phyloP scores from a whole-genome alignment of 2,888 invertebrate species.

The Tenthredo distinguenda region DNA sequence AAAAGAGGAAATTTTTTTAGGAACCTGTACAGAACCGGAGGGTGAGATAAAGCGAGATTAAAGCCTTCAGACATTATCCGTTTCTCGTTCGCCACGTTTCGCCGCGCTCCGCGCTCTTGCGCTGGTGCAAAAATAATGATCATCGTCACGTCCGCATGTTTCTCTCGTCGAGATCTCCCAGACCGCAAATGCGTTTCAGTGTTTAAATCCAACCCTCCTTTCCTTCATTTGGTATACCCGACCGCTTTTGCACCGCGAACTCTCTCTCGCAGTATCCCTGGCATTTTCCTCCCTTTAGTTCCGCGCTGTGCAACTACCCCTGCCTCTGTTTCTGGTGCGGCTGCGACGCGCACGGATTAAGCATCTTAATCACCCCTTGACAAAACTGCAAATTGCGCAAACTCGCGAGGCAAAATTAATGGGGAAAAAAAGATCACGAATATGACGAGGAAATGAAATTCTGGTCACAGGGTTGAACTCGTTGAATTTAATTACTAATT shows the following conservation, averaged over 20 bases:
- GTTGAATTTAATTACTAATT: background rate
- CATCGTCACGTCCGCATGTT: conserved; percentile 7
- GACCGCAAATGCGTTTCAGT: conserved; percentile 39
- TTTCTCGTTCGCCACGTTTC: conserved; percentile 26
- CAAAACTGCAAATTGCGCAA: conserved; percentile 70
- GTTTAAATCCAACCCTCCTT: conserved; percentile 24
- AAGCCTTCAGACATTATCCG: conserved; percentile 24
- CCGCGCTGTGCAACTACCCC: background rate
- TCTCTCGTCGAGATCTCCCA: conserved; percentile 13
- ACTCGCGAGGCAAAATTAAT: conserved; percentile 63
- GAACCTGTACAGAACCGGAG: background rate
- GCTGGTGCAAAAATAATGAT: conserved; percentile 31
- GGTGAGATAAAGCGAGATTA: conserved; percentile 12
- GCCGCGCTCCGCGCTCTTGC: background rate
- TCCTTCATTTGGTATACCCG: conserved; percentile 14
- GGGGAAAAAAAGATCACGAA: conserved; percentile 44
- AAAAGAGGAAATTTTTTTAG: background rate
- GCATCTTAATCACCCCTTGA: conserved; percentile 68
- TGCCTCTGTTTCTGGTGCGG: background rate
- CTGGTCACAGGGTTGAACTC: background rate
- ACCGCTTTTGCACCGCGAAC: conserved; percentile 54
- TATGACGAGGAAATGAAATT: background rate
- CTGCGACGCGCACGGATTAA: conserved; percentile 64
- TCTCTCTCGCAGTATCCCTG: conserved; percentile 42
- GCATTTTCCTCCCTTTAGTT: background rate